Percentiles rank a stretch among this genome's conserved stretches.
Evolutionary conservation across 2,797 vertebrate species (phyloP).

Genomic region (Podargus strigoides): DNA sequence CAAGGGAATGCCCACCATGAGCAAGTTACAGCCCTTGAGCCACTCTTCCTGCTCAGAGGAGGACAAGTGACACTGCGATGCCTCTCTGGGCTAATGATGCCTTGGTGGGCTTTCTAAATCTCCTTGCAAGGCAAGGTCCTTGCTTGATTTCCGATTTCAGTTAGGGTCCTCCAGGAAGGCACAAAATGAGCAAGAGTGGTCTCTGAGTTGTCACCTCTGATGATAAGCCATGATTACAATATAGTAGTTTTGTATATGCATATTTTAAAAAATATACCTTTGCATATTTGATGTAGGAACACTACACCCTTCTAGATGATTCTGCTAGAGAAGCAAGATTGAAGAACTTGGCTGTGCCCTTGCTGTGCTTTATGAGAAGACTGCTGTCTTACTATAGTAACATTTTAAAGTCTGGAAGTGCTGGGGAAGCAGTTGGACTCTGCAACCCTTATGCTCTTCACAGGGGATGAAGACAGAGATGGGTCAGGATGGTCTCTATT

Average conservation of each 20-base stretch:
- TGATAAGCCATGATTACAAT: not conserved
- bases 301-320: not conserved
- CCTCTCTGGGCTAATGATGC: not conserved
- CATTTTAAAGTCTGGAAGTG: not conserved
- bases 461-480: not conserved
- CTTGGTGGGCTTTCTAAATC: not conserved
- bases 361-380: not conserved
- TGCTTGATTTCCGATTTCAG: not conserved
- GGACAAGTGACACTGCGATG: not conserved
- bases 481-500: not conserved
- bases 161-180: not conserved
- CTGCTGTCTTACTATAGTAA: not conserved
- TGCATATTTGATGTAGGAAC: not conserved
- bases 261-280: not conserved
- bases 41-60: not conserved
- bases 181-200: not conserved
- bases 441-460: not conserved
- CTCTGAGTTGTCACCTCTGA: not conserved
- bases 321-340: not conserved
- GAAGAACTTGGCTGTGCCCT: not conserved
- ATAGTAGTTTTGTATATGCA: not conserved
- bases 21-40: not conserved
- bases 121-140: not conserved
- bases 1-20: not conserved
- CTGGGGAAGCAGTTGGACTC: not conserved